These are phyloP conservation scores for Agapornis roseicollis DNA, from an alignment of 2,113 vertebrate species.

Conservation along the genomic window DNA sequence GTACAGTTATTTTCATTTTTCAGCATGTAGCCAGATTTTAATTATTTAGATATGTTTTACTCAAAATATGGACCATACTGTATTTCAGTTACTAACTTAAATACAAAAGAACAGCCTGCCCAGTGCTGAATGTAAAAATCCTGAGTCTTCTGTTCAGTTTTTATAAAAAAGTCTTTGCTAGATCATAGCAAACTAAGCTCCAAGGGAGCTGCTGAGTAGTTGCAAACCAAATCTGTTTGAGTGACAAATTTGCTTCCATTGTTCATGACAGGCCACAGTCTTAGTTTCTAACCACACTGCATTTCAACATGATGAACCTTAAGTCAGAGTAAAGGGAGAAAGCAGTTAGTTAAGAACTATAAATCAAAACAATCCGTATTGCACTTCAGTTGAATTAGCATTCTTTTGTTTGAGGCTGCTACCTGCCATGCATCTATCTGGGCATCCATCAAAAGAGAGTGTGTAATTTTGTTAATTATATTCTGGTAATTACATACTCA, in stretches of 20 bases:
- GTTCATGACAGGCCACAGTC: not conserved
- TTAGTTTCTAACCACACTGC: slow-evolving; percentile 33
- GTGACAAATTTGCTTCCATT: slow-evolving; percentile 8
- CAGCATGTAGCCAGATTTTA: not conserved
- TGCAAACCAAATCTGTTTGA: not conserved
- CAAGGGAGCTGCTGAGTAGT: not conserved
- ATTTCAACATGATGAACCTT: not conserved
- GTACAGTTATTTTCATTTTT: slow-evolving; percentile 17
- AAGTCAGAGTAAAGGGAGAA: slow-evolving; percentile 15
- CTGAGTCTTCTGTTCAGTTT: not conserved
- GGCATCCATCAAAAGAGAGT: not conserved
- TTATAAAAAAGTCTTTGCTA: not conserved
- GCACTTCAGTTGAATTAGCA: slow-evolving; percentile 1
- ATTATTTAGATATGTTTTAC: not conserved
- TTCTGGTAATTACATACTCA: slow-evolving; percentile 44
- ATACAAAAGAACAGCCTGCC: not conserved
- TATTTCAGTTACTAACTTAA: slow-evolving; percentile 26
- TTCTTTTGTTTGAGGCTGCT: not conserved
- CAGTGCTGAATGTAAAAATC: not conserved
- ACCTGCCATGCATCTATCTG: not conserved
- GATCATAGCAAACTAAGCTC: not conserved
- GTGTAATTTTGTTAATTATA: slow-evolving; percentile 43
- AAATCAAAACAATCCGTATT: not conserved
- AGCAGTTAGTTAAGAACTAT: not conserved
- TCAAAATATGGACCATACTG: not conserved